Evolutionary conservation across 1,140 invertebrate species (phyloP).

Genomic region (Calosoma granatense): DNA sequence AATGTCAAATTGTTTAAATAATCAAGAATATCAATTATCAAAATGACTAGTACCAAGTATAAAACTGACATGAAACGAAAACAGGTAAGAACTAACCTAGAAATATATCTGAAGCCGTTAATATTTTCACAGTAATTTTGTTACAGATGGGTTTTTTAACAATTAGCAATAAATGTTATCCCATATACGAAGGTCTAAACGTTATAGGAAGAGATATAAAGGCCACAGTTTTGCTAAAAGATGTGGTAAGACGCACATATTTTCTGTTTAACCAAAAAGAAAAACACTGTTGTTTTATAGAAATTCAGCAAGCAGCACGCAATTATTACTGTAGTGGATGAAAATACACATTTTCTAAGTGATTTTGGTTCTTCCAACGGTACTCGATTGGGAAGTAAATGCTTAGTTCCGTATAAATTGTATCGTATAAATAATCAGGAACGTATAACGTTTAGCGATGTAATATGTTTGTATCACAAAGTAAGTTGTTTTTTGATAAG

Average conservation of each 20-base stretch:
- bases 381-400: conserved; percentile 21
- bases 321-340: conserved; percentile 23
- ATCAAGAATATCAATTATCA: too few species aligned
- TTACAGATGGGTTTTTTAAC: conserved; percentile 19
- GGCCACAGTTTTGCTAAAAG: conserved; percentile 26
- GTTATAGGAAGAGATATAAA: conserved; percentile 24
- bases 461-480: conserved; percentile 17
- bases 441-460: conserved; percentile 21
- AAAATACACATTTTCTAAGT: conserved; percentile 23
- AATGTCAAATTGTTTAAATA: too few species aligned
- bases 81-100: neutral
- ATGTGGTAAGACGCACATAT: conserved; percentile 19
- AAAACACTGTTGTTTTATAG: conserved; percentile 16
- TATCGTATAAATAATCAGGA: conserved; percentile 20
- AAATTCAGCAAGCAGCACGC: conserved; percentile 28
- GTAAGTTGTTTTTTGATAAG: conserved; percentile 12
- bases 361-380: conserved; percentile 29
- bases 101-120: neutral
- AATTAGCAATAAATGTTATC: conserved; percentile 20
- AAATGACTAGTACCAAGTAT: too few species aligned
- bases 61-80: neutral
- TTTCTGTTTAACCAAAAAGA: too few species aligned
- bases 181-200: conserved; percentile 26
- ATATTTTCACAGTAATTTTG: neutral
- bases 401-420: conserved; percentile 21